Conservation (phyloP, 1,140 invertebrate species). For the Stenopsyche tienmushanensis region DNA sequence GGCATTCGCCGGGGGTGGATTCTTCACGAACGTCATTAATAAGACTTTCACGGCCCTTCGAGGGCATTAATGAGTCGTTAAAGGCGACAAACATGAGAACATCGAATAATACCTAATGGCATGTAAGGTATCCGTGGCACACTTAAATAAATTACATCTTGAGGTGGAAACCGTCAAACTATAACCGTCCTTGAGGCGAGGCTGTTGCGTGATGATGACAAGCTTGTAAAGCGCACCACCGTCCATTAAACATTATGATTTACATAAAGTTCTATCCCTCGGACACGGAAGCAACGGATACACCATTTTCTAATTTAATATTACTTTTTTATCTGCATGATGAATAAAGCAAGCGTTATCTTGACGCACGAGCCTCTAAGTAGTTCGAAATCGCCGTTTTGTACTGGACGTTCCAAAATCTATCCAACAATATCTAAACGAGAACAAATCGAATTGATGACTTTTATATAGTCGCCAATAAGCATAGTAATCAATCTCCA, state of each 20-base stretch:
- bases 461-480: too few species aligned
- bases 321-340: slow-evolving; percentile 27
- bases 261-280: slow-evolving; percentile 32
- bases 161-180: slow-evolving; percentile 3
- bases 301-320: slow-evolving; percentile 33
- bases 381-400: neutral
- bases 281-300: slow-evolving; percentile 31
- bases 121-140: neutral
- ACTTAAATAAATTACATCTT: slow-evolving; percentile 28
- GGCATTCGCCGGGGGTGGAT: too few species aligned
- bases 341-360: too few species aligned
- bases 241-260: slow-evolving; percentile 38
- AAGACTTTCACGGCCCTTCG: too few species aligned
- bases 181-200: neutral
- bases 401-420: too few species aligned
- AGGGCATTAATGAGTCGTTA: too few species aligned
- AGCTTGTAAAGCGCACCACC: slow-evolving; percentile 16
- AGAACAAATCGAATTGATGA: too few species aligned
- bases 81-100: too few species aligned
- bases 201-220: slow-evolving; percentile 26
- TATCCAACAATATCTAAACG: too few species aligned
- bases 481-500: too few species aligned
- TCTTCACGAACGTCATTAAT: too few species aligned
- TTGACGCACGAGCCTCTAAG: neutral
- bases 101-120: slow-evolving; percentile 2